Conservation (phyloP, 2,797 vertebrate genomes). For the Todus mexicanus region DNA sequence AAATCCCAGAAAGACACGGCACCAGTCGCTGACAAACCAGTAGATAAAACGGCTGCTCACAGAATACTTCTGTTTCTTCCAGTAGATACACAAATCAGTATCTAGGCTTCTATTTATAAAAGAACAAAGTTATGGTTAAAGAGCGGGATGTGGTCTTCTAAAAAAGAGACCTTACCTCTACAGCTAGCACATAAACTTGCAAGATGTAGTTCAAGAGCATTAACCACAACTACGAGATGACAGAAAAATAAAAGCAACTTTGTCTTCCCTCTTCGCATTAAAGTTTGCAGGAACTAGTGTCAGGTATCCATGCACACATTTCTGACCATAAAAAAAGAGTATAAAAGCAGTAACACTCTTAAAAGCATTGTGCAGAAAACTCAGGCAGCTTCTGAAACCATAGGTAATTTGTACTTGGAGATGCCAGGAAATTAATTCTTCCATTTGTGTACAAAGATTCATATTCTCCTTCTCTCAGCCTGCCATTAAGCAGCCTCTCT, state of each 20-base stretch:
- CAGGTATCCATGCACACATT: background rate
- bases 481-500: conserved; percentile 35
- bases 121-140: no score
- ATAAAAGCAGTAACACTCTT: conserved; percentile 7
- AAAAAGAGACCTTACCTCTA: background rate
- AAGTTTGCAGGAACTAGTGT: background rate
- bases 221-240: background rate
- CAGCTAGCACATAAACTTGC: background rate
- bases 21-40: background rate
- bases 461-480: background rate
- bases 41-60: background rate
- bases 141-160: background rate
- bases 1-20: background rate
- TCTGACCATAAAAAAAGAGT: background rate
- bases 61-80: background rate
- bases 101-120: background rate
- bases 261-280: background rate
- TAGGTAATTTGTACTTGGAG: background rate
- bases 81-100: background rate
- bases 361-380: conserved; percentile 16
- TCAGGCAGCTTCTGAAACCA: background rate
- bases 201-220: background rate
- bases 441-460: conserved; percentile 18
- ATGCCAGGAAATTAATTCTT: conserved; percentile 48
- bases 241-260: background rate